Conservation (phyloP, 2,113 vertebrate genomes). For the Oreotrochilus melanogaster region DNA sequence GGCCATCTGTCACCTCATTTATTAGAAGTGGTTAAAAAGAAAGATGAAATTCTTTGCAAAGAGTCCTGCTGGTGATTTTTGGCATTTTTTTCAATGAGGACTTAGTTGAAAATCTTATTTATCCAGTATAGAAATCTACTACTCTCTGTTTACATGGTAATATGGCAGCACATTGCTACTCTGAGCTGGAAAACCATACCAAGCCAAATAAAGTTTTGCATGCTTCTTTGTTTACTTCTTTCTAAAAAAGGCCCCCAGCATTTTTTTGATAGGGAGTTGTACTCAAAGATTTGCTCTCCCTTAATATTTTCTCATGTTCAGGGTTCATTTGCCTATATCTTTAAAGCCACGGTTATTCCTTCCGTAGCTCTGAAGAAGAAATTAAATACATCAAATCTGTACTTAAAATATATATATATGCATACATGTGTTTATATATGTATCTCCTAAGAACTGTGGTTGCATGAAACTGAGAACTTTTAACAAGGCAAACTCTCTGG, state of each 20-base stretch:
- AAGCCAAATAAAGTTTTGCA: not conserved
- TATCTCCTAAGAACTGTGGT: not conserved
- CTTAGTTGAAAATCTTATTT: slow-evolving; percentile 59
- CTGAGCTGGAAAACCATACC: not conserved
- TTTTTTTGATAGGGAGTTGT: not conserved
- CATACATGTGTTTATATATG: no score
- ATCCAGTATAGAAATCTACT: not conserved
- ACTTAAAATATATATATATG: no score
- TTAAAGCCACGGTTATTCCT: not conserved
- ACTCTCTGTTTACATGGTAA: not conserved
- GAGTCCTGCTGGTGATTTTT: slow-evolving; percentile 51
- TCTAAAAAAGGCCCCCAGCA: not conserved
- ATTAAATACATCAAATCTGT: not conserved
- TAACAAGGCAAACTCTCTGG: not conserved
- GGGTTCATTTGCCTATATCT: not conserved
- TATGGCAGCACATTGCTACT: not conserved
- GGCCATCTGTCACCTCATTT: slow-evolving; percentile 65
- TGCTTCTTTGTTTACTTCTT: not conserved
- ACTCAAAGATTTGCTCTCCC: not conserved
- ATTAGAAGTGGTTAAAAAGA: slow-evolving; percentile 25
- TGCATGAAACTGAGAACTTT: not conserved
- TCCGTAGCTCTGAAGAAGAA: not conserved
- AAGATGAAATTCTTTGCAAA: slow-evolving; percentile 34
- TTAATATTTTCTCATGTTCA: not conserved
- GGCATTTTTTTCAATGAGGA: slow-evolving; percentile 34